A percentile compares a stretch with the other conserved stretches of the same genome.
Evolutionary conservation across 1,140 invertebrate genomes (phyloP).

Genomic region (Lordiphosa stackelbergi): DNA sequence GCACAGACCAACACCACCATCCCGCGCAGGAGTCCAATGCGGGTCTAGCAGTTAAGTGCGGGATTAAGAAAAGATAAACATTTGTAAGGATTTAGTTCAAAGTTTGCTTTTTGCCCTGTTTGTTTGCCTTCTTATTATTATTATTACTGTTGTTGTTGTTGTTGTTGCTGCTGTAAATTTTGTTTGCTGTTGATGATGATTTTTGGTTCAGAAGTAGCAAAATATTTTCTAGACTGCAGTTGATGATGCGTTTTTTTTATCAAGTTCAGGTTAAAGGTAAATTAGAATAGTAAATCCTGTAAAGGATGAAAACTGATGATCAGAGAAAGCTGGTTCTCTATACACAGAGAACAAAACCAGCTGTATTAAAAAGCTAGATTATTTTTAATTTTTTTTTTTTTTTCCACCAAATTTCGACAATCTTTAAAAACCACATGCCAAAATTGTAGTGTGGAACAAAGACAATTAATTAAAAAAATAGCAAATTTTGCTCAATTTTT

Average conservation of each 20-base stretch:
- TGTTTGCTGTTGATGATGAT: conserved; percentile 17
- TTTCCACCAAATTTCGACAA: no score
- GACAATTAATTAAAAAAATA: no score
- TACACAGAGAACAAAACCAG: no score
- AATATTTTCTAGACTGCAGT: conserved; percentile 27
- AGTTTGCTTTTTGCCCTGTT: conserved; percentile 67
- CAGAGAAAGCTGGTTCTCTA: no score
- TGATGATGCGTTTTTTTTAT: conserved; percentile 4
- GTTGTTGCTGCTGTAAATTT: conserved; percentile 25
- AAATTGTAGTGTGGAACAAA: no score
- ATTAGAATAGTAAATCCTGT: no score
- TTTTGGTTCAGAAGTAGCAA: conserved; percentile 3
- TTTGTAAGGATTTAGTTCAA: conserved; percentile 76
- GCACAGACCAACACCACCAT: conserved; percentile 24
- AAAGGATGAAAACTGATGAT: no score
- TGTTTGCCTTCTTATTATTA: conserved; percentile 65
- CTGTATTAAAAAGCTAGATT: no score
- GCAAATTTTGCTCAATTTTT: no score
- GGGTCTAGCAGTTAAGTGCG: conserved; percentile 72
- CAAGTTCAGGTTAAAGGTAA: no score
- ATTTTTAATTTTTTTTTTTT: no score
- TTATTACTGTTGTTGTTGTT: conserved; percentile 49
- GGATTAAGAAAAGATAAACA: conserved; percentile 77
- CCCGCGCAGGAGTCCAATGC: conserved; percentile 44
- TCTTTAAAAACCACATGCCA: no score